phyloP scores from a whole-genome alignment of 2,888 invertebrate species.

The Himalopsyche kuldschensis region DNA sequence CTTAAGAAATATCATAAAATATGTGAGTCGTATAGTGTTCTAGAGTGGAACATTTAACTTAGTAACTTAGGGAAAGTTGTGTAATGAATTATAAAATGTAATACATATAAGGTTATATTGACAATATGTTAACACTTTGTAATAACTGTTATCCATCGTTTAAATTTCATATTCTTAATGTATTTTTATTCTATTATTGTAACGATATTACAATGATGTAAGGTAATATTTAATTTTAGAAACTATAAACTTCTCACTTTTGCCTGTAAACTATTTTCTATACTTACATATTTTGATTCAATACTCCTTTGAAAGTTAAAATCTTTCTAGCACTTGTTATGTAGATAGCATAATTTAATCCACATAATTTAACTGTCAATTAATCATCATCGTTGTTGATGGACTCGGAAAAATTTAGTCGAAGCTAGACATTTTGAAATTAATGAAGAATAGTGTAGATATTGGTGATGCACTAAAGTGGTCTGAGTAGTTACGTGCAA shows the following conservation, averaged over 20 bases:
- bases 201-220: background rate
- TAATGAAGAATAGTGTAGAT: background rate
- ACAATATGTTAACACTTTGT: background rate
- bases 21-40: background rate
- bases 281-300: background rate
- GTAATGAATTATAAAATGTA: background rate
- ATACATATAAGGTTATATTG: background rate
- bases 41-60: background rate
- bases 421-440: slow-evolving; percentile 4
- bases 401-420: background rate
- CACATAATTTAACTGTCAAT: background rate
- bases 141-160: background rate
- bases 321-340: slow-evolving; percentile 3
- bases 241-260: background rate
- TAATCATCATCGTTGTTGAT: background rate
- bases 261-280: background rate
- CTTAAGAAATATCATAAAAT: background rate
- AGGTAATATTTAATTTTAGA: background rate
- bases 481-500: slow-evolving; percentile 9
- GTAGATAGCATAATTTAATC: background rate
- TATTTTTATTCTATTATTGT: background rate
- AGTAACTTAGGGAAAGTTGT: background rate
- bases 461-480: slow-evolving; percentile 5
- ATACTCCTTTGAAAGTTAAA: background rate
- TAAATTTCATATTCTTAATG: background rate